These are phyloP conservation scores for Neolamprologus caudopunctatus DNA, from an alignment of 2,113 vertebrate genomes.

Conservation along the genomic window DNA sequence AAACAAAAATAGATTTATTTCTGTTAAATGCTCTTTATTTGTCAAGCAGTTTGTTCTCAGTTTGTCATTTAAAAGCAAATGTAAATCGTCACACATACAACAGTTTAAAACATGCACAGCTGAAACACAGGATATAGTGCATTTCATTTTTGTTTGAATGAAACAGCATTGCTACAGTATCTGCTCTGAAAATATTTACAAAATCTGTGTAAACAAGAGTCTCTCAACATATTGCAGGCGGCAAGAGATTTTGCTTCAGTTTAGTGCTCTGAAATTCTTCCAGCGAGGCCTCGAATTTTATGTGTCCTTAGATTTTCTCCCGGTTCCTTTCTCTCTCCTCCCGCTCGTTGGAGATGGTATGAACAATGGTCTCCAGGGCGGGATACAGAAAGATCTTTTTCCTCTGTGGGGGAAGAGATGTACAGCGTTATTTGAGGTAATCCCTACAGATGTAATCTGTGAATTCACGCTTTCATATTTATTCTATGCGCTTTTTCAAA, in stretches of 20 bases:
- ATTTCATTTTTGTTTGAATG: background rate
- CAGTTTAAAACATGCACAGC: background rate
- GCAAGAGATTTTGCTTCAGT: background rate
- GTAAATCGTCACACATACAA: background rate
- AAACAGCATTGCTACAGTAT: constrained; percentile 50
- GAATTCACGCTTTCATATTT: background rate
- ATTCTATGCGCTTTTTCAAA: background rate
- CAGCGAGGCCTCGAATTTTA: background rate
- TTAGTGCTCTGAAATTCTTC: background rate
- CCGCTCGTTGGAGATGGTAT: constrained; percentile 48
- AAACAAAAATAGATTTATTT: background rate
- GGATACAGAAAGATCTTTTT: constrained; percentile 60
- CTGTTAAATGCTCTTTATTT: constrained; percentile 17
- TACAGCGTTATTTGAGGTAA: background rate
- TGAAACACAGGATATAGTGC: background rate
- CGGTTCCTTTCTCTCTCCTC: constrained; percentile 42
- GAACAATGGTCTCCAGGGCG: constrained; percentile 70
- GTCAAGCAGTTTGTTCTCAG: background rate
- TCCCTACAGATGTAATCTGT: background rate
- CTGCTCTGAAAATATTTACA: constrained; percentile 31
- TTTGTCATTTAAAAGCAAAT: background rate
- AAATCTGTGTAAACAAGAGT: constrained; percentile 20
- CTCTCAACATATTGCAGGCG: background rate
- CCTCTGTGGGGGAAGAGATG: constrained; percentile 41
- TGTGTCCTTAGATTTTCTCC: constrained; percentile 5